These are phyloP conservation scores for Xiphophorus maculatus DNA, from an alignment of 2,113 vertebrate species.

Conservation along the genomic window DNA sequence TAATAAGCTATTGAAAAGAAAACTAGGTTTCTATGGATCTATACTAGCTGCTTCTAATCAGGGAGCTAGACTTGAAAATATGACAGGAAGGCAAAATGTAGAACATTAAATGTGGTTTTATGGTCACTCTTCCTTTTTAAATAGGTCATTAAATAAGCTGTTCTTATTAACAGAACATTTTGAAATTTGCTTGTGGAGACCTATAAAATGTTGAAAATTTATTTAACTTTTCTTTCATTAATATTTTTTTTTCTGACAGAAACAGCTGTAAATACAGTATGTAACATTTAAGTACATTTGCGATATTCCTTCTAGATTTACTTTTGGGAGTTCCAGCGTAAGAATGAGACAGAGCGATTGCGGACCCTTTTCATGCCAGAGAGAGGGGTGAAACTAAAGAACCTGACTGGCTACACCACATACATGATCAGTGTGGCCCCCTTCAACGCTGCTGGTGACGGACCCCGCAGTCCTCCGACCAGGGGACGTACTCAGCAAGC, in stretches of 20 bases:
- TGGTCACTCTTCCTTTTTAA: too few species aligned
- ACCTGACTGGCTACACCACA: conserved; percentile 92
- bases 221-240: too few species aligned
- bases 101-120: too few species aligned
- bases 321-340: conserved; percentile 90
- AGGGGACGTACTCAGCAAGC: conserved; percentile 92
- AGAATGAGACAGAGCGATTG: conserved; percentile 85
- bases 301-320: conserved; percentile 83
- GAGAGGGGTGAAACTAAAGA: conserved; percentile 90
- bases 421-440: conserved; percentile 93
- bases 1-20: too few species aligned
- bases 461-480: conserved; percentile 86
- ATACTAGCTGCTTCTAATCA: too few species aligned
- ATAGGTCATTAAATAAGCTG: too few species aligned
- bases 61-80: too few species aligned
- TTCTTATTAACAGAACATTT: too few species aligned
- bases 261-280: neutral
- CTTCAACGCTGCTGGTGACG: conserved; percentile 94
- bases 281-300: conserved; percentile 9
- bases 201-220: too few species aligned
- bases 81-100: too few species aligned
- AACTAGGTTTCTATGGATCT: too few species aligned
- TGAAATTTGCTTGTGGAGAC: too few species aligned
- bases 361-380: conserved; percentile 94
- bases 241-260: neutral